Evolutionary conservation across 2,113 vertebrate genomes (phyloP), one percentile per base, ranked within the genome.

Genomic region (Xyliphius kryptos): DNA sequence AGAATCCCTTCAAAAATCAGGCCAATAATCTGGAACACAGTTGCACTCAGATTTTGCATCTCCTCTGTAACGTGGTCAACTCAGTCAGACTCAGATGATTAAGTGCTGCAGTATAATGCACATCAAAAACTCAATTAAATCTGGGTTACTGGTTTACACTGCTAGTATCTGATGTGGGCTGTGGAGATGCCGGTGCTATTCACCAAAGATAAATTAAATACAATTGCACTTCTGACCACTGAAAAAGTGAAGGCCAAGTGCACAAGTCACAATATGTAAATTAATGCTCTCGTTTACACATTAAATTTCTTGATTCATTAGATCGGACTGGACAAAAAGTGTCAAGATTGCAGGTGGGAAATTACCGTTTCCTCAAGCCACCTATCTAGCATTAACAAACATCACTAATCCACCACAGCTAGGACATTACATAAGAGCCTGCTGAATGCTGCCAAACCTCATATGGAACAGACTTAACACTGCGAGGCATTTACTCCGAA

Each of bases 71-170:
- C 44, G 49, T 73, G 71, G 43, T 66, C 66, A 37, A 61, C 49
- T 64, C 60, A 47, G 56, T 41, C 46, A 63, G 47, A 58, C 26
- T 32, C 4, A 57, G 17, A 67, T 71, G 60, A 70, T 61, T 26
- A 65, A 71, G 53, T 65, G 44, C 63, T 36, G 52, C 9, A 67
- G 61, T 76, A 67, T 63, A 73, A 53, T 68, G 71, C 53, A 63
- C 70, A 81, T 81, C 74, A 79, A 61, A 71, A 73, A 73, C 71
- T 74, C 81, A 88, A 87, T 89, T 87, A 88, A 84, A 87, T 83
- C 71, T 81, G 81, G 83, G 84, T 85, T 86, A 82, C 81, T 81
- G 80, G 79, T 88, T 87, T 83, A 84, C 74, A 69, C 76, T 61
- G 71, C 51, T 60, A 74, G 77, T 56, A 60, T 19, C 50, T 41